Conservation (phyloP, 2,113 vertebrate species). For the Chauna torquata region DNA sequence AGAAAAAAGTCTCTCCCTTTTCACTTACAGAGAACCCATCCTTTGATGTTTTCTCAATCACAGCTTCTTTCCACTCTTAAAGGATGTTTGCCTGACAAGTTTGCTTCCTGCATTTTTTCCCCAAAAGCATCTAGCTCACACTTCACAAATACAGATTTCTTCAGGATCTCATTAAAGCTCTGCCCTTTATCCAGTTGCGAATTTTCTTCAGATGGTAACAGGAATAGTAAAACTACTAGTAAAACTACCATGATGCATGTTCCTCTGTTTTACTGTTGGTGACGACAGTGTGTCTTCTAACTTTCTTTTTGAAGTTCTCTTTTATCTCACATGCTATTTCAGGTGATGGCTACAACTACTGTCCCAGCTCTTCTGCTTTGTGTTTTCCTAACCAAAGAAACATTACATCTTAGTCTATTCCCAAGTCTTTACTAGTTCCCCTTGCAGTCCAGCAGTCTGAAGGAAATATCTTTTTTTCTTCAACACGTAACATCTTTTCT, state of each 20-base stretch:
- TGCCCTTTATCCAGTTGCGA: neutral
- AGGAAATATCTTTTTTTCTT: neutral
- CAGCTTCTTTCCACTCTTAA: neutral
- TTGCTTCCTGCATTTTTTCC: neutral
- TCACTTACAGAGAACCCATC: neutral
- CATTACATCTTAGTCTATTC: neutral
- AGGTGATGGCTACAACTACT: neutral
- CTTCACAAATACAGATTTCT: neutral
- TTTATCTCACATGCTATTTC: neutral
- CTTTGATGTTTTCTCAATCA: neutral
- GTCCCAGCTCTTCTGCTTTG: neutral
- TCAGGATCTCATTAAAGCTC: neutral
- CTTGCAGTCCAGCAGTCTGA: neutral
- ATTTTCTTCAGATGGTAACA: neutral
- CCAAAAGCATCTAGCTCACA: neutral
- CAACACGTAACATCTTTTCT: neutral
- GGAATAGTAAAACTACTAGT: neutral
- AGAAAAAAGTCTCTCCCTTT: neutral
- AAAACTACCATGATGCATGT: neutral
- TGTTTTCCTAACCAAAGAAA: neutral
- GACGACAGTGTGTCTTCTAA: neutral
- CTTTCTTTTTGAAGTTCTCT: neutral
- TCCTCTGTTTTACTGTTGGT: neutral
- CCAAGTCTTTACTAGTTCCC: neutral
- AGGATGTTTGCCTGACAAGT: neutral